Percentiles rank a stretch among this genome's conserved stretches.
phyloP scores from a whole-genome alignment of 37 sponge, comb jelly and placozoan genomes.

The Petrosia ficiformis region DNA sequence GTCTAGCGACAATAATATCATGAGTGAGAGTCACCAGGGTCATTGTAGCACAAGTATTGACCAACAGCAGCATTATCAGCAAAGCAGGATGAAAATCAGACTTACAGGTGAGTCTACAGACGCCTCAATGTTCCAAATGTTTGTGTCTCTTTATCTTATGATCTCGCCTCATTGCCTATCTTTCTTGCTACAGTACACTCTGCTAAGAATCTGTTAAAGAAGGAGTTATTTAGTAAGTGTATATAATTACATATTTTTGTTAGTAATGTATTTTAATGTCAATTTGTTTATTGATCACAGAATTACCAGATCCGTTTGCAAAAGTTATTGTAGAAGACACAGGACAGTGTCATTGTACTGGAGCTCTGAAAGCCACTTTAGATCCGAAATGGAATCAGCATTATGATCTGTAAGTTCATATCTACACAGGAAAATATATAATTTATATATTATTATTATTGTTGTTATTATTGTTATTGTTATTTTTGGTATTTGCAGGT shows the following conservation, averaged over 20 bases:
- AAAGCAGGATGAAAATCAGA: slow-evolving; percentile 58
- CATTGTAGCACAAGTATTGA: neutral
- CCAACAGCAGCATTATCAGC: neutral
- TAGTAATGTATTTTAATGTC: too few species aligned
- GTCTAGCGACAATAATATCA: too few species aligned
- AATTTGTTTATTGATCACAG: too few species aligned
- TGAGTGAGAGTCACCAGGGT: too few species aligned
- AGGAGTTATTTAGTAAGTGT: slow-evolving; percentile 87
- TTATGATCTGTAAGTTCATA: slow-evolving; percentile 87
- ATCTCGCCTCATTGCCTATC: neutral
- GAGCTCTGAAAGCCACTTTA: slow-evolving; percentile 69
- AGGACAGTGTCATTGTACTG: slow-evolving; percentile 90
- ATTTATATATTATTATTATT: too few species aligned
- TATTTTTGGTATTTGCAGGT: slow-evolving; percentile 32
- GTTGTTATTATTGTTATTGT: too few species aligned
- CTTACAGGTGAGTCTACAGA: slow-evolving; percentile 44
- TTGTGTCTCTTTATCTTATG: neutral
- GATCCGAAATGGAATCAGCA: slow-evolving; percentile 97
- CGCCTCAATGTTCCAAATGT: neutral
- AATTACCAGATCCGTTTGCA: slow-evolving; percentile 92
- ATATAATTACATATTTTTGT: too few species aligned
- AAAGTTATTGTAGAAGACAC: slow-evolving; percentile 91
- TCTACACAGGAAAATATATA: too few species aligned
- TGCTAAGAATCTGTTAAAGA: slow-evolving; percentile 86
- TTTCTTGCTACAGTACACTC: slow-evolving; percentile 70